A percentile compares a stretch with the other conserved stretches of the same genome.
Conservation (phyloP, 2,888 invertebrate species). For the Andrena marginata region DNA sequence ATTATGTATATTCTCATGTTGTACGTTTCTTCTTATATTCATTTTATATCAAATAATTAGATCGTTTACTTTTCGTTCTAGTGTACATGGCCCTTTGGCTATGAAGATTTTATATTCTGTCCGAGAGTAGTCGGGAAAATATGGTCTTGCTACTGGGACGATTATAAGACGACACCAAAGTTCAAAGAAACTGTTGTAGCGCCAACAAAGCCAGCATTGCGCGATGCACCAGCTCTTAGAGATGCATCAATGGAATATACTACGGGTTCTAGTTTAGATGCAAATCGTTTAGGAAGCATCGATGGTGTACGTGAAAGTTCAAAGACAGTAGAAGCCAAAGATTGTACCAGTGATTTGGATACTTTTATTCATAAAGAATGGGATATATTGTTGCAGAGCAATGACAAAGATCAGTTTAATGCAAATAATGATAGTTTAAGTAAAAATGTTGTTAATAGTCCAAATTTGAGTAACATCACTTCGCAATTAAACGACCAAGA, state of each 20-base stretch:
- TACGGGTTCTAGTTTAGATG: neutral
- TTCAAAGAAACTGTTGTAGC: constrained; percentile 15
- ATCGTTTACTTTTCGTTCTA: constrained; percentile 47
- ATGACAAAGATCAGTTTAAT: neutral
- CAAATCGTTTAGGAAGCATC: constrained; percentile 1
- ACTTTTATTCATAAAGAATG: neutral
- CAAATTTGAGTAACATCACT: neutral
- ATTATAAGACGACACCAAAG: constrained; percentile 30
- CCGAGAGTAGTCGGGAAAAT: constrained; percentile 52
- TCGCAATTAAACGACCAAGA: neutral
- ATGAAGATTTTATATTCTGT: constrained; percentile 54
- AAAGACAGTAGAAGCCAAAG: neutral
- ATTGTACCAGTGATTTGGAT: neutral
- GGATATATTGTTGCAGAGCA: neutral
- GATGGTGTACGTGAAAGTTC: neutral
- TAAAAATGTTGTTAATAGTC: neutral
- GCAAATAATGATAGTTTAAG: neutral
- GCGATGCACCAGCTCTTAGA: constrained; percentile 15
- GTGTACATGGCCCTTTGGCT: constrained; percentile 75
- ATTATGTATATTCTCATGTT: neutral
- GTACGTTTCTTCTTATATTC: neutral
- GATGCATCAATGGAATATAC: neutral
- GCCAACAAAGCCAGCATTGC: constrained; percentile 25
- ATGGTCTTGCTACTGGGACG: constrained; percentile 69
- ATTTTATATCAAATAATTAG: neutral